Evolutionary conservation across 2,888 invertebrate genomes (phyloP).

Genomic region (Atherix ibis): DNA sequence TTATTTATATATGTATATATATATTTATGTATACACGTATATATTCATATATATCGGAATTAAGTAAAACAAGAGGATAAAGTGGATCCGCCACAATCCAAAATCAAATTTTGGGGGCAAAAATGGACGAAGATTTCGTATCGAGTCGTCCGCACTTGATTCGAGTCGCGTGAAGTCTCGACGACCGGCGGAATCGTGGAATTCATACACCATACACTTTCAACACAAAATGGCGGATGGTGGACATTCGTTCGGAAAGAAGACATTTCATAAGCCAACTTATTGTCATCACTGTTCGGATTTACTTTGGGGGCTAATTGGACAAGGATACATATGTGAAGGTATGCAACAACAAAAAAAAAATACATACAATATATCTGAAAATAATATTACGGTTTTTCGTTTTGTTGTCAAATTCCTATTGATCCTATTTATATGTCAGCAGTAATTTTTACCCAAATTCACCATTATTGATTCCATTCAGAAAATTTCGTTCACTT

Average conservation of each 20-base stretch:
- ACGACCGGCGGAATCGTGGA: slow-evolving; percentile 20
- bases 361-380: no score
- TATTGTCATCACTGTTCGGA: slow-evolving; percentile 99
- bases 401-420: no score
- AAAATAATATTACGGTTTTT: no score
- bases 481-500: no score
- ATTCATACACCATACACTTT: slow-evolving; percentile 17
- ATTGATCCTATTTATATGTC: no score
- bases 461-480: no score
- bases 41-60: slow-evolving; percentile 4
- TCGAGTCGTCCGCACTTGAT: slow-evolving; percentile 20
- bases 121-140: slow-evolving; percentile 19
- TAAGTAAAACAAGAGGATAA: slow-evolving; percentile 4
- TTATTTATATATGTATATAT: no score
- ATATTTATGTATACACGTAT: no score
- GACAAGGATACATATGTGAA: slow-evolving; percentile 99
- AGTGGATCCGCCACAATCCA: slow-evolving; percentile 5
- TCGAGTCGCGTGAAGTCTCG: slow-evolving; percentile 21
- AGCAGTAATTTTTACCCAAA: no score
- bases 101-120: slow-evolving; percentile 11
- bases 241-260: slow-evolving; percentile 98
- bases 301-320: slow-evolving; percentile 99
- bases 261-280: slow-evolving; percentile 99
- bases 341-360: slow-evolving; percentile 68
- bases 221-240: slow-evolving; percentile 37